A percentile compares a stretch with the other conserved stretches of the same genome.
Evolutionary conservation across 2,113 vertebrate genomes (phyloP).

Genomic region (Phaethornis superciliosus): DNA sequence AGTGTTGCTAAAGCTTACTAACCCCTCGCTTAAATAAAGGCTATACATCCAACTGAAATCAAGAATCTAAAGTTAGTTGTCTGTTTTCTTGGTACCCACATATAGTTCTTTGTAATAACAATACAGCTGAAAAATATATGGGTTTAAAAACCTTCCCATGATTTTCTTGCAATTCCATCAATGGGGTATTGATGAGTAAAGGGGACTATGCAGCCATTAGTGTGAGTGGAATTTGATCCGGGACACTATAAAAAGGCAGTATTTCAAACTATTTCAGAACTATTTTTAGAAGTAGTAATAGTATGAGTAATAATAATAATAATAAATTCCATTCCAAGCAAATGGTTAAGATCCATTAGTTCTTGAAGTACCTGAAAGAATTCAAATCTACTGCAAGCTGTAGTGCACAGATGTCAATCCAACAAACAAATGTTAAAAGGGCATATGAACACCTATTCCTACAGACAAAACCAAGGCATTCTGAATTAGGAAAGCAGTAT

Average conservation of each 20-base stretch:
- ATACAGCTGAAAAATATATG: background rate
- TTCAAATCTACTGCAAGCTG: background rate
- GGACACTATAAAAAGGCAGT: background rate
- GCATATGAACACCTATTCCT: background rate
- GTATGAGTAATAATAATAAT: no score
- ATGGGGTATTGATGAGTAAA: background rate
- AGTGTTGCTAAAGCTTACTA: background rate
- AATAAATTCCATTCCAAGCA: background rate
- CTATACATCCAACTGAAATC: background rate
- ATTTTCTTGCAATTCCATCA: background rate
- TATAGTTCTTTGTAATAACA: background rate
- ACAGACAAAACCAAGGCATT: background rate
- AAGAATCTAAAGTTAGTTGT: background rate
- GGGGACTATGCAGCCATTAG: rapidly evolving
- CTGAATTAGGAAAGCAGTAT: background rate
- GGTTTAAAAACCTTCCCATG: background rate
- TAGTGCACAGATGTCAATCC: background rate
- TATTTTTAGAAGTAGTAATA: background rate
- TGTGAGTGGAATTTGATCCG: background rate
- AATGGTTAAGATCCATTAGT: background rate
- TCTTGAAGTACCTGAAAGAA: background rate
- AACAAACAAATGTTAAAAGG: background rate
- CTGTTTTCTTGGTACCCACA: background rate
- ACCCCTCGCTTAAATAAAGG: background rate
- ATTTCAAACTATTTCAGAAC: background rate